A percentile compares a stretch with the other conserved stretches of the same genome.
Evolutionary conservation across 1,140 invertebrate genomes (phyloP).

Genomic region (Colletes gigas): DNA sequence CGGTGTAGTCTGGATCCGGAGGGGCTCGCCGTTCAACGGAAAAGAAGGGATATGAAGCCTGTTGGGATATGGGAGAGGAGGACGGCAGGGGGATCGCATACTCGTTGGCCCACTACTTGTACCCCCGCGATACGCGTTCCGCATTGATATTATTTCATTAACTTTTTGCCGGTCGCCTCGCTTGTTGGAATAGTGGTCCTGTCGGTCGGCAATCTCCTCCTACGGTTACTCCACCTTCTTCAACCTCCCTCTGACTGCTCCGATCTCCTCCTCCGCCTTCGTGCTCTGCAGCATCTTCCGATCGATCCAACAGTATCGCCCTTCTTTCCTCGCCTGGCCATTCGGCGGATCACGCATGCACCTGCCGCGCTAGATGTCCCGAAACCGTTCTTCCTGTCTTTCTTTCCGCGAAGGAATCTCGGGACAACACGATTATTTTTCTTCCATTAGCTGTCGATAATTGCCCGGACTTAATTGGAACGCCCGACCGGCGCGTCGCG

Average conservation of each 20-base stretch:
- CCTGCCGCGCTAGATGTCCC: constrained; percentile 48
- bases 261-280: constrained; percentile 34
- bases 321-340: constrained; percentile 18
- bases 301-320: background rate
- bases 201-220: constrained; percentile 65
- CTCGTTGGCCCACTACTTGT: constrained; percentile 77
- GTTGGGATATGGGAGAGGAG: constrained; percentile 32
- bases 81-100: constrained; percentile 60
- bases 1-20: constrained; percentile 13
- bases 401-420: constrained; percentile 41
- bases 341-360: constrained; percentile 49
- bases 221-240: constrained; percentile 53
- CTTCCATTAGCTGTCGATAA: constrained; percentile 50
- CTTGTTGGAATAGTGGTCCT: constrained; percentile 69
- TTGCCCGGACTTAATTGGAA: constrained; percentile 42
- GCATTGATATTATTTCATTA: constrained; percentile 81
- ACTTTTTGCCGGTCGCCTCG: constrained; percentile 74
- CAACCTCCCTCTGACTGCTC: constrained; percentile 19
- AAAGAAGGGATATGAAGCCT: constrained; percentile 29
- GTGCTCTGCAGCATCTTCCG: background rate
- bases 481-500: constrained; percentile 28
- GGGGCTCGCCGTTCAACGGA: constrained; percentile 36
- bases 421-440: constrained; percentile 27
- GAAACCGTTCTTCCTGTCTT: constrained; percentile 43
- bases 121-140: constrained; percentile 78